A percentile compares a stretch with the other conserved stretches of the same genome.
These are phyloP conservation scores for Drosophila paranaensis DNA, from an alignment of 2,888 invertebrate genomes.

Conservation along the genomic window DNA sequence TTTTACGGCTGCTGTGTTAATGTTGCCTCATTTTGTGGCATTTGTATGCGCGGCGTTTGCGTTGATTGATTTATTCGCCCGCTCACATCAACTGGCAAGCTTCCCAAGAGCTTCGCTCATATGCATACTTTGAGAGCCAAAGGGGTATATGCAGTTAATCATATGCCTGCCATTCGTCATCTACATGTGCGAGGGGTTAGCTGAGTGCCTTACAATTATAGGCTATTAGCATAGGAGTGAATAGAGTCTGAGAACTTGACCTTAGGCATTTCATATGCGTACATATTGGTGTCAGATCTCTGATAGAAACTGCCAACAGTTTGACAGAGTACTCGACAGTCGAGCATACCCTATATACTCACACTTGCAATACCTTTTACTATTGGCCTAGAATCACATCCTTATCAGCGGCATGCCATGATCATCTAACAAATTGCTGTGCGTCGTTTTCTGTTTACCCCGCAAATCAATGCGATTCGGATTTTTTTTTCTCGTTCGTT, in stretches of 20 bases:
- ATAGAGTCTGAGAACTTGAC: not conserved
- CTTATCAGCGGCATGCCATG: constrained; percentile 47
- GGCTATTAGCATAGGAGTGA: not conserved
- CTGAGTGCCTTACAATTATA: not conserved
- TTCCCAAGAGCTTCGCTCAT: constrained; percentile 8
- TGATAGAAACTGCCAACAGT: too few relatives aligned
- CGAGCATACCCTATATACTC: not conserved
- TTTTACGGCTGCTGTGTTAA: constrained; percentile 32
- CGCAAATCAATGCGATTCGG: constrained; percentile 9
- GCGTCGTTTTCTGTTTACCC: constrained; percentile 35
- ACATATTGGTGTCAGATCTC: not conserved
- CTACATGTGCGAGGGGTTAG: not conserved
- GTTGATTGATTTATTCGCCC: constrained; percentile 40
- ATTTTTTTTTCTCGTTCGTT: not conserved
- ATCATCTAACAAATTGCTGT: constrained; percentile 47
- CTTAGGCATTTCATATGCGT: not conserved
- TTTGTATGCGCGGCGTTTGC: constrained; percentile 54
- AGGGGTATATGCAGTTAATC: constrained; percentile 4
- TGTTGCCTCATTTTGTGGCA: constrained; percentile 43
- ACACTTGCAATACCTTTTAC: not conserved
- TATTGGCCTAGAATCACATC: constrained; percentile 18
- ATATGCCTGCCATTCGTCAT: not conserved
- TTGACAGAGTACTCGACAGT: not conserved
- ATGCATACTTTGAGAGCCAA: not conserved
- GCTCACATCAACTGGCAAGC: constrained; percentile 11